Evolutionary conservation across 2,888 invertebrate genomes (phyloP), one percentile per base, ranked within the genome.

Genomic region (Crossocerus cetratus): DNA sequence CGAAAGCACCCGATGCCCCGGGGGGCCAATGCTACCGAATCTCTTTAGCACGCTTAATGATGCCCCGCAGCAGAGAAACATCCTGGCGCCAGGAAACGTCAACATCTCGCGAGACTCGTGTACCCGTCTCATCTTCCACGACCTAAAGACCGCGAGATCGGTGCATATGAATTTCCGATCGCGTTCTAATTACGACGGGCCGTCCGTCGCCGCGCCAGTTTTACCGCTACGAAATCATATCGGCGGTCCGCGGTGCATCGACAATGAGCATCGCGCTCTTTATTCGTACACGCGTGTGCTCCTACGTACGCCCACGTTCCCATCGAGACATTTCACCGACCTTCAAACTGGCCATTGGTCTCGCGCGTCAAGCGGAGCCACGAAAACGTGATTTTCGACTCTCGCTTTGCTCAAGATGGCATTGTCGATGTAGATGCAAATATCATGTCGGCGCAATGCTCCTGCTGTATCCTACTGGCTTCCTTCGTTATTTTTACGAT

Each of bases 161-260:
- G 14, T 13, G 49, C 49, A 49, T 16, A 14, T 13, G 49, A 32
- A 32, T 32, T 32, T 49, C 1, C 4, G 16, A 49, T 49, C 16
- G 49, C 49, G 49, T 49, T 32, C 49, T 49, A 49, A 16, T 16
- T 49, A 49, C 16, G 59, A 67, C 72, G 42, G 32, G 64, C 82
- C 69, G 63, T 69, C 72, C 76, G 21, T 44, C 60, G 32, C 49
- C 14, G 49, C 49, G 49, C 62, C 74, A 68, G 70, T 74, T 71
- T 71, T 77, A 69, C 59, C 81, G 68, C 69, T 65, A 76, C 72
- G 67, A 68, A 62, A 76, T 67, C 49, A 73, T 71, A 68, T 69
- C 60, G 56, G 23, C 44, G 58, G 65, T 42, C 58, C 65, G 62
- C 56, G 64, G 11, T 55, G 80, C 80, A 77, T 74, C 64, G 44